phyloP scores from a whole-genome alignment of 2,888 invertebrate genomes.

The Plagodis dolabraria region DNA sequence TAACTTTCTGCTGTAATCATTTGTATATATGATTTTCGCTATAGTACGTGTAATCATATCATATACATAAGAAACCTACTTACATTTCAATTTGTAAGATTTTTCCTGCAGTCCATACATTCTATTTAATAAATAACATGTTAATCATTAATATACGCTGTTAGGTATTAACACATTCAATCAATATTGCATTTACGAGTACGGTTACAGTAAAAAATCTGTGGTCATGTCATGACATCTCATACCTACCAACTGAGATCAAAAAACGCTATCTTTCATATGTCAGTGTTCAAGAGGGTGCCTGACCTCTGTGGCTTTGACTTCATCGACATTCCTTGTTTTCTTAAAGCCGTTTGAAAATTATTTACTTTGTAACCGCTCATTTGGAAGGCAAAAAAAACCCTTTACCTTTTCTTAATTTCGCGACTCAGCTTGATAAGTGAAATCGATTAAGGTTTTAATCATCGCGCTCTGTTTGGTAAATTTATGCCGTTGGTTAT shows the following conservation, averaged over 20 bases:
- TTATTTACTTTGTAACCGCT: conserved; percentile 23
- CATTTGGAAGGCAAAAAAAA: conserved; percentile 29
- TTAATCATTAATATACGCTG: background rate
- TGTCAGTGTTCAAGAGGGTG: conserved; percentile 33
- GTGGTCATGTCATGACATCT: conserved; percentile 9
- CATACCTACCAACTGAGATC: background rate
- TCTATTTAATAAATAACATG: too few species aligned
- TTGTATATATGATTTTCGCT: too few species aligned
- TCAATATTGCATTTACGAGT: conserved; percentile 17
- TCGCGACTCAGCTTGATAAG: conserved; percentile 19
- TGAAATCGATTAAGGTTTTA: conserved; percentile 16
- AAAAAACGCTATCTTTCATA: conserved; percentile 36
- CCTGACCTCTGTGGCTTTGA: conserved; percentile 44
- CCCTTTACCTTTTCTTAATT: conserved; percentile 22
- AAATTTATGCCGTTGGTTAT: conserved; percentile 5
- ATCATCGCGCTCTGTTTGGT: conserved; percentile 14
- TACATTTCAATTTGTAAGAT: too few species aligned
- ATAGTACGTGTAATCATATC: too few species aligned
- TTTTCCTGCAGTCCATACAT: too few species aligned
- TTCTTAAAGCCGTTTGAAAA: conserved; percentile 7
- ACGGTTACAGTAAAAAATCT: conserved; percentile 1
- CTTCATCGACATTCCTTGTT: conserved; percentile 45
- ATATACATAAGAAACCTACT: too few species aligned
- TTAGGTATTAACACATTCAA: conserved; percentile 20
- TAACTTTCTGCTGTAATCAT: too few species aligned